Percentiles rank a stretch among this genome's conserved stretches.
These are phyloP conservation scores for Apteryx owenii DNA, from an alignment of 2,113 vertebrate species.

Conservation along the genomic window DNA sequence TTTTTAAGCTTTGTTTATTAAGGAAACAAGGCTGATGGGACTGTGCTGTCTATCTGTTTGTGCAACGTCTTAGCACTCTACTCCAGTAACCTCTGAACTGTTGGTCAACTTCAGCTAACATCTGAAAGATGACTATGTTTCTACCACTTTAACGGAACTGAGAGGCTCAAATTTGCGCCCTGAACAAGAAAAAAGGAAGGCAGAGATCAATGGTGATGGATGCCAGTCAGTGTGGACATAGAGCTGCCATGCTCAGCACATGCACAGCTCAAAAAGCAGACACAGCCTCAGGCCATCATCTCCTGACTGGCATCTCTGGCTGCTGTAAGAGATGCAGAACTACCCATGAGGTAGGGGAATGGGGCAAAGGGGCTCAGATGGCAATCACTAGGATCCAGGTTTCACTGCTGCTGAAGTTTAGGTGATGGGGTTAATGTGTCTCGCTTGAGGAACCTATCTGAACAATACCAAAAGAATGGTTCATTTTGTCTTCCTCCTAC, in stretches of 20 bases:
- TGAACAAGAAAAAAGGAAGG: neutral
- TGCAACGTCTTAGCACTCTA: neutral
- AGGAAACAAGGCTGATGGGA: neutral
- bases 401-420: too few relatives aligned
- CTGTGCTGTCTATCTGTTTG: neutral
- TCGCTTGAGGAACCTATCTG: too few relatives aligned
- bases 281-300: too few relatives aligned
- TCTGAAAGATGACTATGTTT: neutral
- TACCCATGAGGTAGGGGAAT: too few relatives aligned
- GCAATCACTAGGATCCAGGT: too few relatives aligned
- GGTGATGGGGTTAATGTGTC: too few relatives aligned
- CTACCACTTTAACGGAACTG: neutral
- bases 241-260: fast-evolving
- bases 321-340: too few relatives aligned
- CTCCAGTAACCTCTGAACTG: neutral
- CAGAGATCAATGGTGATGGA: neutral
- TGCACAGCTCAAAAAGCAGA: neutral
- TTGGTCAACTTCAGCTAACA: neutral
- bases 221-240: fast-evolving
- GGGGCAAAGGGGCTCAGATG: too few relatives aligned
- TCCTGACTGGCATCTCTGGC: neutral
- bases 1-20: neutral
- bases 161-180: neutral
- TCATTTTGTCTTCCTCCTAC: neutral
- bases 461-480: too few relatives aligned